Conservation (phyloP, 1,140 invertebrate species). For the Hyles euphorbiae region DNA sequence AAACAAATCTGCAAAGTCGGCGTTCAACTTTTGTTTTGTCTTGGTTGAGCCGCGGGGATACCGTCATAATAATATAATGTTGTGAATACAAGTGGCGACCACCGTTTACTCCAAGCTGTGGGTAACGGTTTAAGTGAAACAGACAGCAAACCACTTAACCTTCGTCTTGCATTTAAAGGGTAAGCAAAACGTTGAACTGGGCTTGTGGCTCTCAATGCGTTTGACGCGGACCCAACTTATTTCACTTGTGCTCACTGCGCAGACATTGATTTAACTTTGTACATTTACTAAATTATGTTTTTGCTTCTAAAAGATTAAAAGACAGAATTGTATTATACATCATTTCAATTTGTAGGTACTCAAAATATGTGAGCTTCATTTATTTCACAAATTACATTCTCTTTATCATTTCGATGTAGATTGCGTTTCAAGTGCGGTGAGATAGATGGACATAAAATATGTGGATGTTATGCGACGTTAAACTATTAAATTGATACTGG, state of each 20-base stretch:
- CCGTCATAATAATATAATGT: constrained; percentile 49
- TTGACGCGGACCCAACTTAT: too few species aligned
- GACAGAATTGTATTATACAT: too few species aligned
- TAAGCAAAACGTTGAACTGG: constrained; percentile 48
- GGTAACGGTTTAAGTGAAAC: constrained; percentile 58
- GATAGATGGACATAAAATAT: too few species aligned
- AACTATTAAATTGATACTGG: constrained; percentile 3
- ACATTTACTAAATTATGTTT: too few species aligned
- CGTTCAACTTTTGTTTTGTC: constrained; percentile 37
- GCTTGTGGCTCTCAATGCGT: constrained; percentile 13
- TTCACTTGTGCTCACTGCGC: too few species aligned
- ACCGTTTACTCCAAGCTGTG: constrained; percentile 46
- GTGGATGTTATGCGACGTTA: background rate
- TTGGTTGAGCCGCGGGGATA: constrained; percentile 35
- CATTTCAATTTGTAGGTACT: too few species aligned
- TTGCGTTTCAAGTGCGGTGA: too few species aligned
- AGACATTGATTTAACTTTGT: too few species aligned
- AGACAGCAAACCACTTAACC: constrained; percentile 60
- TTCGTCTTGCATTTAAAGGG: constrained; percentile 55
- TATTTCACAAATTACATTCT: too few species aligned
- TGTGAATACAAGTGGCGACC: constrained; percentile 40
- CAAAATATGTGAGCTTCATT: too few species aligned
- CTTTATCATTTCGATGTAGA: too few species aligned
- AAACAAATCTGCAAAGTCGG: constrained; percentile 28
- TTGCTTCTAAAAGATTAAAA: too few species aligned